These are phyloP conservation scores for Phania funesta DNA, from an alignment of 2,888 invertebrate species.

Conservation along the genomic window DNA sequence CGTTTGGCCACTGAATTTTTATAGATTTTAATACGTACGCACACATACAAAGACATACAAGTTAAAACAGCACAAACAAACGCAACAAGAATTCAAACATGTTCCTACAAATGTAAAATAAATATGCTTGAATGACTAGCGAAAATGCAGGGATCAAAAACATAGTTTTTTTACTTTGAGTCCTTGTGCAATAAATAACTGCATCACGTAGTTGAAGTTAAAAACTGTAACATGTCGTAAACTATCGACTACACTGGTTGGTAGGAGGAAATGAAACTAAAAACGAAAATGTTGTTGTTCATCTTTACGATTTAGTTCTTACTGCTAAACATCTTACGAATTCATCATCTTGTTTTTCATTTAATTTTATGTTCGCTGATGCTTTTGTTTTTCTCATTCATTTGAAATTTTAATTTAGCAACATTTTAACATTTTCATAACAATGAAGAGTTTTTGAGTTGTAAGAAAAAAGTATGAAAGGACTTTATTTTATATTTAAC, in stretches of 20 bases:
- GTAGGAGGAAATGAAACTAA: slow-evolving; percentile 35
- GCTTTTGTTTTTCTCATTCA: background rate
- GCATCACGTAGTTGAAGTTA: slow-evolving; percentile 64
- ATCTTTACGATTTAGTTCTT: background rate
- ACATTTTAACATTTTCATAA: too few species aligned
- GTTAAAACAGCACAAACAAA: background rate
- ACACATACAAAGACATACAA: slow-evolving; percentile 2
- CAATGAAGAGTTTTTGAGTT: too few species aligned
- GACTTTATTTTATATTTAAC: too few species aligned
- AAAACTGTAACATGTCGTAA: slow-evolving; percentile 66
- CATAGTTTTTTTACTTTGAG: background rate
- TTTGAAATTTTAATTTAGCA: background rate
- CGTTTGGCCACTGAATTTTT: slow-evolving; percentile 64
- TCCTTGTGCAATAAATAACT: slow-evolving; percentile 53
- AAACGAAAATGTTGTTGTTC: slow-evolving; percentile 11
- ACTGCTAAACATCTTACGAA: slow-evolving; percentile 26
- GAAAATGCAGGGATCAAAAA: background rate
- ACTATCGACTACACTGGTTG: slow-evolving; percentile 49
- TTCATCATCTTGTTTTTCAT: slow-evolving; percentile 27
- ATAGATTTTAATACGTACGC: slow-evolving; percentile 58
- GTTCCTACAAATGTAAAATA: slow-evolving; percentile 22
- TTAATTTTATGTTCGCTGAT: slow-evolving; percentile 23
- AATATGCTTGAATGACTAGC: slow-evolving; percentile 14
- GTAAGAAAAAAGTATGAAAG: too few species aligned
- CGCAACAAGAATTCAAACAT: slow-evolving; percentile 15